Base-by-base conservation (phyloP, 2,797 vertebrate species). In the Lepus oiostolus region DNA sequence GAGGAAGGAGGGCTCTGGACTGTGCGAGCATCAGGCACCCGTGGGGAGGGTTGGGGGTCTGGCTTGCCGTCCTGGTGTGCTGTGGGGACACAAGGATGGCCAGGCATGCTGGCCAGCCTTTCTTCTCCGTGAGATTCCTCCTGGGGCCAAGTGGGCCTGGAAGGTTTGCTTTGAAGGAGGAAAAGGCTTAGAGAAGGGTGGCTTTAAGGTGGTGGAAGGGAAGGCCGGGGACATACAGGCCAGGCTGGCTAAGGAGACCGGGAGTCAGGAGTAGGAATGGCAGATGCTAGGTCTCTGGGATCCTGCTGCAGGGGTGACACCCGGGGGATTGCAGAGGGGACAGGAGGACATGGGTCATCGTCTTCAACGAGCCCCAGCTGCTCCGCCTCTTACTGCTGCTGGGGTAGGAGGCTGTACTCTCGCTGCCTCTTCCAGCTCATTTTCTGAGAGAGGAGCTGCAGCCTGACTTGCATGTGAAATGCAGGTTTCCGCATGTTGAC, bases 401-500 rank as follows among this genome's bases (percentile, higher is more conserved):
- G 12, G 24, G 52, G 16, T 35, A 35, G 2, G 58, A 74, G 79
- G 35, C 52, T 52, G 88, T 35, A 9, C 54, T 47, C 79, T 58
- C 22, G 9, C 93, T 42, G 75, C 47, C 58, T 76, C 42, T 76
- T 90, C 77, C 70, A 8, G 28, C 17, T 21, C 83, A 77, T 86
- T 83, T 60, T 62, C 52, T 52, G n/a, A 76, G 62, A 88, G 75
- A 90, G 79, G 86, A 94, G 83, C 71, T 70, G 88, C 68, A 94
- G 95, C 52, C 77, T 5, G 2, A 89, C 81, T 83, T 89, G 92
- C 77, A 62, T 79, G 68, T 93, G 95, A 91, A 96, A 95, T 88
- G 72, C 83, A 86, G 84, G 94, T 92, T 89, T 94, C 95, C 42
- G 62, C 87, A 82, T 77, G 95, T 94, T 97, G 96, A 97, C 93